These are phyloP conservation scores for Petromus typicus DNA, from an alignment of 2,113 vertebrate species.

Conservation along the genomic window DNA sequence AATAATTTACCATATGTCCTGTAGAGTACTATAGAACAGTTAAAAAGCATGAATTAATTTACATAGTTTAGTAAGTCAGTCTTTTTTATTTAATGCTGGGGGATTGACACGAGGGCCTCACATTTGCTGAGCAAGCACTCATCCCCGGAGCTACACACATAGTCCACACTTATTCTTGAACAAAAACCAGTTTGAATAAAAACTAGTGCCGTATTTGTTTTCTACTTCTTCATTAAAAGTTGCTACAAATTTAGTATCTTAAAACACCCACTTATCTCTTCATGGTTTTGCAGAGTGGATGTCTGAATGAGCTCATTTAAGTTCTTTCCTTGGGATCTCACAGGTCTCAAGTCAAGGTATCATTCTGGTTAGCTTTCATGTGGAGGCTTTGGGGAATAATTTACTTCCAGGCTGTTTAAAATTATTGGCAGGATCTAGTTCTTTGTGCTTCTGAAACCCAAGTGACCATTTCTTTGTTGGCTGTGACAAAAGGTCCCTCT, in stretches of 20 bases:
- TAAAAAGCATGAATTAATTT: constrained; percentile 13
- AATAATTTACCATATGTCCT: background rate
- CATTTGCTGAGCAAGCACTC: background rate
- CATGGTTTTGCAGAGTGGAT: background rate
- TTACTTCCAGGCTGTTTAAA: background rate
- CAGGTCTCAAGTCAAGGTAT: background rate
- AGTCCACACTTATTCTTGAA: background rate
- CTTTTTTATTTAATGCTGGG: background rate
- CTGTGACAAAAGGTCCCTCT: background rate
- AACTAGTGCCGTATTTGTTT: background rate
- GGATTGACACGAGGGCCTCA: background rate
- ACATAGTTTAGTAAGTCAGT: background rate
- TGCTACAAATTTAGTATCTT: background rate
- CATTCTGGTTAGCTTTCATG: background rate
- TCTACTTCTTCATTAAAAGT: background rate
- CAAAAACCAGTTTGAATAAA: constrained; percentile 14
- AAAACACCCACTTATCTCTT: background rate
- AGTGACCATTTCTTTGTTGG: background rate
- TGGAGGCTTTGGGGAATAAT: background rate
- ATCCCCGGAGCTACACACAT: background rate
- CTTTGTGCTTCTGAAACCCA: background rate
- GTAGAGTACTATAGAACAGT: background rate
- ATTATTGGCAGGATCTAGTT: background rate
- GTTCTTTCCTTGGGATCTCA: background rate
- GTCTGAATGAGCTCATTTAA: background rate